A percentile compares a stretch with the other conserved stretches of the same genome.
These are phyloP conservation scores for Sericinus montela DNA, from an alignment of 2,888 invertebrate genomes.

Conservation along the genomic window DNA sequence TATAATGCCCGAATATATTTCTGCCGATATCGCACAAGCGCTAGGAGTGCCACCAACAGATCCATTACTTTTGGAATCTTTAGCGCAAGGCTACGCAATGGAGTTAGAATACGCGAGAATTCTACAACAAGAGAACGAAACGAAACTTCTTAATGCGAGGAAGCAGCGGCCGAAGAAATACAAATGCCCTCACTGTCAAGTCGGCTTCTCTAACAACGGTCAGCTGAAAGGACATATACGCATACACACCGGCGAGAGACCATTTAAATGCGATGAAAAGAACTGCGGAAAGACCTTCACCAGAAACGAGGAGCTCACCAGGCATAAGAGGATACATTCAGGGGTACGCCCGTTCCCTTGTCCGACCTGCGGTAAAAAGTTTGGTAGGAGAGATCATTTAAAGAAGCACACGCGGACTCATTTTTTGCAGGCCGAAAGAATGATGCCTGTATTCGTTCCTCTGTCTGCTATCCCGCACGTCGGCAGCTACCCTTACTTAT, in stretches of 20 bases:
- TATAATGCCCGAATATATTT: constrained; percentile 58
- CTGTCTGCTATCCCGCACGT: constrained; percentile 73
- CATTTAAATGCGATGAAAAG: constrained; percentile 91
- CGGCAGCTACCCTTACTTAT: constrained; percentile 70
- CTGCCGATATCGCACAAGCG: constrained; percentile 66
- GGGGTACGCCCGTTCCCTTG: constrained; percentile 93
- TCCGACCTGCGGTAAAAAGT: constrained; percentile 92
- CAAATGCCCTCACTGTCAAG: constrained; percentile 92
- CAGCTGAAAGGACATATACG: constrained; percentile 94
- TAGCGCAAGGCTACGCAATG: constrained; percentile 80
- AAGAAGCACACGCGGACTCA: constrained; percentile 96
- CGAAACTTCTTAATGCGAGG: constrained; percentile 82
- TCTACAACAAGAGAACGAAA: constrained; percentile 84
- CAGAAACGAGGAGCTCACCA: constrained; percentile 93
- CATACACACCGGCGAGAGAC: constrained; percentile 94
- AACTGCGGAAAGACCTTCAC: constrained; percentile 94
- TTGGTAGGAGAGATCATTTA: constrained; percentile 95
- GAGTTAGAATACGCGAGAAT: constrained; percentile 85
- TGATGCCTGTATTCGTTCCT: constrained; percentile 81
- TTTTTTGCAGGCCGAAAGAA: constrained; percentile 78
- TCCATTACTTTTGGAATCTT: constrained; percentile 67
- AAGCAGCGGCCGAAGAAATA: constrained; percentile 94
- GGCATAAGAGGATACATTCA: constrained; percentile 94
- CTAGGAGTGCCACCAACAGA: constrained; percentile 68
- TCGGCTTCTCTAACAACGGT: constrained; percentile 96